Base-by-base conservation (phyloP, 2,797 vertebrate genomes). In the Novumbra hubbsi region DNA sequence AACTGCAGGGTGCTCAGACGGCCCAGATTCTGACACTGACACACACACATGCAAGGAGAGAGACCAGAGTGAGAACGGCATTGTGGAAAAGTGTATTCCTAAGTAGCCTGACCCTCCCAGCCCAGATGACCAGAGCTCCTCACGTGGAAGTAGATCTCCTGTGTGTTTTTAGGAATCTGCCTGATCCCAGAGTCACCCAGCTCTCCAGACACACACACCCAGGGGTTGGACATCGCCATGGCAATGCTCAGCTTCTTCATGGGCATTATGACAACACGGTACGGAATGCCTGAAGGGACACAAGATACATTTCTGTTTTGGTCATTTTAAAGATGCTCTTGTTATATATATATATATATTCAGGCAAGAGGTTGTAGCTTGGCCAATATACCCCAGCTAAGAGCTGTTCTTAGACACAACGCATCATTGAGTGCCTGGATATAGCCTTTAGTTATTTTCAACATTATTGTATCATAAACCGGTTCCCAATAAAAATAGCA, bases 61-160 rank as follows among this genome's bases (percentile, higher is more conserved):
- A 73, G 66, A 73, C 21, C 76, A 69, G 78, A 86, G 81, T 69
- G 64, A 85, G 67, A 84, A 71, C 6, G 16, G 38, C 32, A n/a
- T 68, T 8, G 60, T 27, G 21, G 48, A 21, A n/a, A 66, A 48
- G 68, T 32, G 64, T 41, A 55, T 55, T 55, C 19, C 50, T 55
- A 19, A 55, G 50, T 19, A 55, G 50, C 50, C 8, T 55, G 5
- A n/a, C 32, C 32, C 2, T 5, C 32, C 5, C n/a, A n/a, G n/a
- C 21, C 55, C 55, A 57, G 21, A 21, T 3, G 21, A 65, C n/a
- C 24, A 32, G 68, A 50, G 64, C 28, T 50, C 11, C 69, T 34
- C 17, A 99, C 98, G 93, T 99, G 96, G 89, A 99, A 99, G 0
- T 94, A 97, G 87, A 98, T 97, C 90, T 99, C 98, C 12, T 99